Evolutionary conservation across 2,888 invertebrate species (phyloP), one percentile per base, ranked within the genome.

Genomic region (Mythimna albipuncta): DNA sequence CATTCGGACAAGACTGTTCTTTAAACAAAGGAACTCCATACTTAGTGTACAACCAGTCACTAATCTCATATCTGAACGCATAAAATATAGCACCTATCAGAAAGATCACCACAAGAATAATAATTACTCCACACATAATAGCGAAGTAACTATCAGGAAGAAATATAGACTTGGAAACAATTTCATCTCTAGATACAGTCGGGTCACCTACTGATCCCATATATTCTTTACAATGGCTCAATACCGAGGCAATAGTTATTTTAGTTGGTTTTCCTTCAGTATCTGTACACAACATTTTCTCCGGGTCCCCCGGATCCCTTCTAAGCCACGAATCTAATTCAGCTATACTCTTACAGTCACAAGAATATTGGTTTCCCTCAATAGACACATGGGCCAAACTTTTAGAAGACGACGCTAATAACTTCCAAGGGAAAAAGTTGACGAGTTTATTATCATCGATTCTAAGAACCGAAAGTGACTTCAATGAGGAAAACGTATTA

Each of bases 361-460:
- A 98, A 87, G 98, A 98, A 98, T 98, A 98, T 91, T 97, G 97
- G 96, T 98, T 98, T 86, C 98, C 97, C 87, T 98, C 97, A 84
- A 98, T 96, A 59, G 97, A 97, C 85, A 98, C 97, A 89, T 97
- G 97, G 85, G 98, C 97, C 86, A 94, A 93, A 87, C 95, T 96
- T 93, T 96, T 96, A 80, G 96, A 95, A 81, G 97, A 96, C 83
- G 97, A 97, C 54, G 97, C 97, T 88, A 97, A 94, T 90, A 97
- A 94, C 91, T 97, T 97, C 97, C 97, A 97, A 75, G 98, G 98
- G 66, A 97, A 97, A 91, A 98, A 98, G 91, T 98, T 97, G 52
- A 98, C 97, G 77, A 98, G 97, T 88, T 97, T 97, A 93, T 98
- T 98, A 88, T 98, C 97, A 91, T 98, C 98, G 79, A 98, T 96